Base-by-base conservation (phyloP, 2,888 invertebrate species). In the Cyclophora punctaria region DNA sequence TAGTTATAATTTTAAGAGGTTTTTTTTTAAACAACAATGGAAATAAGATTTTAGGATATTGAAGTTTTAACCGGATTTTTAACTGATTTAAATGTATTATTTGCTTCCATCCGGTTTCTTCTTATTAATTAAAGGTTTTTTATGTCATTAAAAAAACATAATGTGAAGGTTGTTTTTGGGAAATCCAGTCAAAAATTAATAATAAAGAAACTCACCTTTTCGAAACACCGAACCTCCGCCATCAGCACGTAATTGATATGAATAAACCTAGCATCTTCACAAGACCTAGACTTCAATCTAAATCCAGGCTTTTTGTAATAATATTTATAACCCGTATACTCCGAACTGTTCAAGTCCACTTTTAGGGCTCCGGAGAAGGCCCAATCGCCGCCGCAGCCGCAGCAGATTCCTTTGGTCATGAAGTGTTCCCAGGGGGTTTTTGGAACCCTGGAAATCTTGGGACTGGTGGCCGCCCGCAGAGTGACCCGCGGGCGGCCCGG, bases 201-300 rank as follows among this genome's bases (percentile, higher is more conserved):
- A 20, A 20, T 20, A 20, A 20, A 20, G 1, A n/a, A 41, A 75
- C 85, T 86, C 78, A 93, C 93, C 92, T 91, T 88, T 78, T 93
- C 93, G 72, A 93, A 93, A 70, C 89, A 85, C 53, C 77, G 83
- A 57, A 93, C 89, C 66, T 92, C 90, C 5, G 90, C 90, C 66
- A 92, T 81, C 59, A 93, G 85, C 55, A 89, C 79, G 71, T 87
- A 91, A 73, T 91, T 92, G 67, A 93, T 86, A 70, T 91, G 91
- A 64, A 93, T 86, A 73, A 90, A 93, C 59, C 92, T 83, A 5
- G 92, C 91, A 66, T 92, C 92, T 61, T 92, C 91, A 62, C 89
- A 82, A 53, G 86, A 89, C 50, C 86, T 78, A 42, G 86, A 72
- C 53, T 75, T 81, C 48, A 80, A 67, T 57, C 87, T 71, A 44